phyloP scores from a whole-genome alignment of 2,888 invertebrate species.

The Melitaea athalia region DNA sequence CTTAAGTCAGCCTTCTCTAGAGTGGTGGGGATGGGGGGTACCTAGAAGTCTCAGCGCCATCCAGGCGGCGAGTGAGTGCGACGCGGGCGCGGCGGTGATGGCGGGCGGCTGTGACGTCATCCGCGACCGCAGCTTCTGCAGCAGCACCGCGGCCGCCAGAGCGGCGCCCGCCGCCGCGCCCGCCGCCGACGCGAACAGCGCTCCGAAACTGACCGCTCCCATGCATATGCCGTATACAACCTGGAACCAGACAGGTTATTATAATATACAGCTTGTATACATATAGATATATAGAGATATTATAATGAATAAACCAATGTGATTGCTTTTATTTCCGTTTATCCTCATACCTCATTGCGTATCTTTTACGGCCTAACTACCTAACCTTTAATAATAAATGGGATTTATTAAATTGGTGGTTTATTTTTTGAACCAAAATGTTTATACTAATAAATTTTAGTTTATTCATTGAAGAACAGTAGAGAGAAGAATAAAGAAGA shows the following conservation, averaged over 20 bases:
- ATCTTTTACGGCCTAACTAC: too few relatives aligned
- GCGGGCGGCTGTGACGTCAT: conserved; percentile 82
- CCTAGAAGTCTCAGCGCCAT: conserved; percentile 86
- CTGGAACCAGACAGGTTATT: conserved; percentile 45
- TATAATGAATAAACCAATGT: too few relatives aligned
- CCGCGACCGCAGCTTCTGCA: conserved; percentile 90
- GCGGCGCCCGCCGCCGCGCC: conserved; percentile 94
- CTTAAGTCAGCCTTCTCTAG: conserved; percentile 63
- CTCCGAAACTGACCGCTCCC: conserved; percentile 94
- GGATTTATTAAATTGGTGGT: too few relatives aligned
- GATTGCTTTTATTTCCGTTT: too few relatives aligned
- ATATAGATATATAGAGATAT: too few relatives aligned
- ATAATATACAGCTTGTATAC: too few relatives aligned
- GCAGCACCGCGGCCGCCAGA: conserved; percentile 90
- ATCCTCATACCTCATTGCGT: too few relatives aligned
- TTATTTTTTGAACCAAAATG: too few relatives aligned
- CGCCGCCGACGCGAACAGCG: conserved; percentile 93
- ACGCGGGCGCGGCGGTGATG: conserved; percentile 77
- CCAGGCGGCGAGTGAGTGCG: conserved; percentile 87
- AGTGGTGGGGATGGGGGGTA: conserved; percentile 66
- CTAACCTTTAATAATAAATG: too few relatives aligned
- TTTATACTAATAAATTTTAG: too few relatives aligned
- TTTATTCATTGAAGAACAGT: too few relatives aligned
- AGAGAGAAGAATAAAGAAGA: too few relatives aligned
- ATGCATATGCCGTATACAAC: conserved; percentile 95